Percentiles rank a stretch among this genome's conserved stretches.
These are phyloP conservation scores for Astur gentilis DNA, from an alignment of 2,113 vertebrate genomes.

Conservation along the genomic window DNA sequence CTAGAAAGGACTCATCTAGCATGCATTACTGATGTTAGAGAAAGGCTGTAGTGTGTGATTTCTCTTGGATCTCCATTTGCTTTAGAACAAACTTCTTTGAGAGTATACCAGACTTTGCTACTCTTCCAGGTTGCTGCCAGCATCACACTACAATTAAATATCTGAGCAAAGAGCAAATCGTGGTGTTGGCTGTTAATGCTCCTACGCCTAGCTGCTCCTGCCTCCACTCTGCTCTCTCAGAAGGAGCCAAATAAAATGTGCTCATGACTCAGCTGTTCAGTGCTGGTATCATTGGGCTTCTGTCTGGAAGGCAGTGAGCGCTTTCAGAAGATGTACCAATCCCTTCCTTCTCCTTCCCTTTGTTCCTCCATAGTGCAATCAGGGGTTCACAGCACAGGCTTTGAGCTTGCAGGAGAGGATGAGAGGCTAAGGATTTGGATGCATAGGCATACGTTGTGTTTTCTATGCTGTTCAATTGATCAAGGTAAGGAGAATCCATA, in stretches of 20 bases:
- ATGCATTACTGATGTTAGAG: not conserved
- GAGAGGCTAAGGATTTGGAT: not conserved
- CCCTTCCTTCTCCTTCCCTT: not conserved
- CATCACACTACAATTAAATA: not conserved
- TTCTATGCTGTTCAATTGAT: not conserved
- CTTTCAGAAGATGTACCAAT: not conserved
- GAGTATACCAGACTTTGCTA: not conserved
- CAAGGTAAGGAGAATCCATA: not conserved
- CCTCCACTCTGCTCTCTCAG: not conserved
- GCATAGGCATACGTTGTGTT: not conserved
- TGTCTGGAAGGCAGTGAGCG: not conserved
- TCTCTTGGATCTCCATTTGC: not conserved
- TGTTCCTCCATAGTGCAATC: not conserved
- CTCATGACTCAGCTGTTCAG: not conserved
- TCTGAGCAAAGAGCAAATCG: not conserved
- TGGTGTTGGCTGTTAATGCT: not conserved
- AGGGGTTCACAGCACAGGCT: not conserved
- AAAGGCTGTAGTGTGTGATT: not conserved
- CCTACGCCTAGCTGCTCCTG: not conserved
- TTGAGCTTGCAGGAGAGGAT: not conserved
- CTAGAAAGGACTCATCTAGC: not conserved
- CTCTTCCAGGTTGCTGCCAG: not conserved
- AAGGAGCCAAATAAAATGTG: not conserved
- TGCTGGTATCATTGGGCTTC: not conserved
- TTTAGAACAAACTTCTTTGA: not conserved